phyloP scores from a whole-genome alignment of 2,888 invertebrate species.

The Cryptus viduatorius region DNA sequence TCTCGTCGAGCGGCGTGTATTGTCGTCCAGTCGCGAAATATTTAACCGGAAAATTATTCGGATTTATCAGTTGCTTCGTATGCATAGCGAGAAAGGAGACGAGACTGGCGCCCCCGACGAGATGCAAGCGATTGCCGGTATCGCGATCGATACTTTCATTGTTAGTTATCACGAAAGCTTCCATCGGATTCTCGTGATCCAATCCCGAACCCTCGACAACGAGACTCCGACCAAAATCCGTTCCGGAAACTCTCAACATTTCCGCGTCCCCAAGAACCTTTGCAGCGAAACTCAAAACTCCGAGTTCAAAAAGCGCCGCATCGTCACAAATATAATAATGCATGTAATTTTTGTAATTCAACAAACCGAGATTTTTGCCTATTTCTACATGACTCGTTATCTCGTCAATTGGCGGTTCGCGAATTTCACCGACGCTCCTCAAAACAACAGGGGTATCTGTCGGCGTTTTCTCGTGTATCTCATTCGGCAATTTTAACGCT shows the following conservation, averaged over 20 bases:
- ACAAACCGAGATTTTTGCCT: slow-evolving; percentile 86
- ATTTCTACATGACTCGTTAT: slow-evolving; percentile 86
- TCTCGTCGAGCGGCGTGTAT: slow-evolving; percentile 86
- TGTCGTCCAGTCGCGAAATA: slow-evolving; percentile 90
- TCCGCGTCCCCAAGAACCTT: slow-evolving; percentile 85
- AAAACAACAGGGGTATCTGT: slow-evolving; percentile 64
- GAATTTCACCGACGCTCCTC: slow-evolving; percentile 70
- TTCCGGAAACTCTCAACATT: slow-evolving; percentile 90
- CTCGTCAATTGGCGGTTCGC: slow-evolving; percentile 19
- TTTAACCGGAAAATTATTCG: slow-evolving; percentile 89
- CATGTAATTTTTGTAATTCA: slow-evolving; percentile 88
- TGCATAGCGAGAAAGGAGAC: slow-evolving; percentile 91
- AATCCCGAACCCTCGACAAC: slow-evolving; percentile 91
- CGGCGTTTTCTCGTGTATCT: slow-evolving; percentile 89
- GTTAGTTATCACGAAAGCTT: slow-evolving; percentile 88
- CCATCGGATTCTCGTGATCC: slow-evolving; percentile 86
- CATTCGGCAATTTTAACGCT: slow-evolving; percentile 90
- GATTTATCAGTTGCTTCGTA: slow-evolving; percentile 88
- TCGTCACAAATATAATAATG: slow-evolving; percentile 89
- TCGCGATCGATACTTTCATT: slow-evolving; percentile 86
- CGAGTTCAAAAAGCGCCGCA: slow-evolving; percentile 90
- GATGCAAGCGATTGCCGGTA: slow-evolving; percentile 88
- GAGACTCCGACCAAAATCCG: slow-evolving; percentile 92
- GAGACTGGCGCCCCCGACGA: slow-evolving; percentile 91
- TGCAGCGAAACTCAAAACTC: slow-evolving; percentile 85